Conservation (phyloP, 2,888 invertebrate species). For the Drosophila niveifrons region DNA sequence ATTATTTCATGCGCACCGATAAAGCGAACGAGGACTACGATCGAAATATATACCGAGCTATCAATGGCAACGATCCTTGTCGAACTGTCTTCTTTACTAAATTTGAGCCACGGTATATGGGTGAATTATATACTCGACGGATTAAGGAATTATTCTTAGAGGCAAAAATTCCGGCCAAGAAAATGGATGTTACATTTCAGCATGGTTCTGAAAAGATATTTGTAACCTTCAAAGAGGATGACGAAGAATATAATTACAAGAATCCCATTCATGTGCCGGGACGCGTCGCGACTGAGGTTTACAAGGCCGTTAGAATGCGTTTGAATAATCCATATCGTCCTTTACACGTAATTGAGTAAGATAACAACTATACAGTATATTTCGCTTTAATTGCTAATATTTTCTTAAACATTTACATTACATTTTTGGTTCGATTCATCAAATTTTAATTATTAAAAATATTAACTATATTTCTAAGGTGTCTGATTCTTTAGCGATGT, state of each 20-base stretch:
- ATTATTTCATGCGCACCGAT: conserved; percentile 90
- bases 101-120: conserved; percentile 89
- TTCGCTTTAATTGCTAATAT: not conserved
- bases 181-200: conserved; percentile 85
- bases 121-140: conserved; percentile 88
- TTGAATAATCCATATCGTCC: conserved; percentile 84
- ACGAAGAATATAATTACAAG: conserved; percentile 51
- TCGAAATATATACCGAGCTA: conserved; percentile 88
- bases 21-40: conserved; percentile 88
- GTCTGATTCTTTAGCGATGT: too few species aligned
- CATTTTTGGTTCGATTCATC: too few species aligned
- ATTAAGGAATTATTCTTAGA: conserved; percentile 88
- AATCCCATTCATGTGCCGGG: conserved; percentile 86
- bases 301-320: conserved; percentile 90
- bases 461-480: too few species aligned
- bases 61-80: conserved; percentile 91
- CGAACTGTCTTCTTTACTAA: conserved; percentile 90
- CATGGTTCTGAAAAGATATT: conserved; percentile 88
- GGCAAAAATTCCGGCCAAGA: conserved; percentile 83
- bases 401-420: too few species aligned
- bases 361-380: not conserved
- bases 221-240: conserved; percentile 88
- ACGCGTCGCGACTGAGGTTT: conserved; percentile 89
- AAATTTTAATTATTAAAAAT: too few species aligned
- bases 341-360: conserved; percentile 83